Evolutionary conservation across 2,113 vertebrate species (phyloP), one percentile per base, ranked within the genome.

Genomic region (Atrichornis clamosus): DNA sequence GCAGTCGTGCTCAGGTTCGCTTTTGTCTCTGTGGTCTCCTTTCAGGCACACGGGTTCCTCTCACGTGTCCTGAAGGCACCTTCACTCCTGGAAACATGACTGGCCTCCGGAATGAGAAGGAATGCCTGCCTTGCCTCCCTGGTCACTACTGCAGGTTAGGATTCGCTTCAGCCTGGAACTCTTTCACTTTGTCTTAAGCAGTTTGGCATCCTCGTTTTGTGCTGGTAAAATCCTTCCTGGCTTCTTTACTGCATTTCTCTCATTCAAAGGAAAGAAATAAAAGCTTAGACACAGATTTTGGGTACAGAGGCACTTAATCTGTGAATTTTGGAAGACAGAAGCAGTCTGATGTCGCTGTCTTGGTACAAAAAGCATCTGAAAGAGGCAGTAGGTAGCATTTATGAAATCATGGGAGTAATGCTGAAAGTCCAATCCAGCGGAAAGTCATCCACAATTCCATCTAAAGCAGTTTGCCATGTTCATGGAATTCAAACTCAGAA

Each of bases 131-230:
- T 9, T 99, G 99, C 90, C 98, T 98, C 32, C 95, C 98, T 39
- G 99, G 99, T 50, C 98, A 96, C 92, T 99, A 98, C 96, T 99
- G 99, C 98, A 98, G 98, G 98, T 98, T 22, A 42, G 70, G 74
- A 24, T 64, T 79, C 28, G 9, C 7, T 22, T 65, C 12, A 1
- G 4, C 42, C 24, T 62, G 28, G 5, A 5, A 1, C 27, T 58
- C 52, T 70, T 32, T 11, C 23, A 21, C 53, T 65, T 27, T 6
- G 3, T 59, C 52, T 53, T 75, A 59, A 72, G 44, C 18, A 39
- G 18, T 44, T 33, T 70, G 18, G 5, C 32, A 17, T 28, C 50
- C 32, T 80, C 65, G 46, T 22, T 85, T 67, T 1, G 0, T 39
- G 39, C 56, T 73, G 46, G 12, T 42, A 14, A 83, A 72, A 11